A percentile compares a stretch with the other conserved stretches of the same genome.
These are phyloP conservation scores for Okapia johnstoni DNA, from an alignment of 2,113 vertebrate species.

Conservation along the genomic window DNA sequence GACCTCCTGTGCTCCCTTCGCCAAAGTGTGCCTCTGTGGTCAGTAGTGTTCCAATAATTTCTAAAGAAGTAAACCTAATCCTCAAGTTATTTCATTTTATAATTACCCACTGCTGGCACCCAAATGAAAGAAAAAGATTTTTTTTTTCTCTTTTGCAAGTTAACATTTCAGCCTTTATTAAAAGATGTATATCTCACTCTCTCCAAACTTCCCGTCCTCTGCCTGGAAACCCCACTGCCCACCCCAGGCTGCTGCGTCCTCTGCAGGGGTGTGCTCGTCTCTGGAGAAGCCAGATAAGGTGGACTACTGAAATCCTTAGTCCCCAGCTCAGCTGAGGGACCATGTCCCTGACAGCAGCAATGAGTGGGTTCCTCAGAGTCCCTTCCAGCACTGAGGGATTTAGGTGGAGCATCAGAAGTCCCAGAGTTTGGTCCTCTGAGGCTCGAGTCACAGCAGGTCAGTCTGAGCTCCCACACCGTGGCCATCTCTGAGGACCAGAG, in stretches of 20 bases:
- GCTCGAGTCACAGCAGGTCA: background rate
- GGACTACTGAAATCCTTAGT: background rate
- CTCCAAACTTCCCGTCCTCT: background rate
- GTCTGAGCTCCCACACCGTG: fast-evolving
- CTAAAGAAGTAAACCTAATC: background rate
- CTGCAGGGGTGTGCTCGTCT: background rate
- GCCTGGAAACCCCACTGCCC: background rate
- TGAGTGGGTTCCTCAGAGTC: background rate
- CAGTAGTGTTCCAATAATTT: background rate
- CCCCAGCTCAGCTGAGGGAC: background rate
- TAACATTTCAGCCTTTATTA: constrained; percentile 23
- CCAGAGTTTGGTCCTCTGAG: background rate
- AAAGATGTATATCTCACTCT: background rate
- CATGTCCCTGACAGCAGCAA: background rate
- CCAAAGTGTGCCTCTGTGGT: background rate
- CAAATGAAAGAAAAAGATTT: background rate
- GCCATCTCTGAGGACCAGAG: background rate
- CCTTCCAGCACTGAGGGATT: background rate
- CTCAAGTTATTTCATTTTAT: background rate
- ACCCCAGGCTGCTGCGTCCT: background rate
- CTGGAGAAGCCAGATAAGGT: background rate
- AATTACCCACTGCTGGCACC: background rate
- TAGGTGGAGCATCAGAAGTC: background rate
- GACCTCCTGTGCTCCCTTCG: background rate
- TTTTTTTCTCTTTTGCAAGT: background rate